phyloP scores from a whole-genome alignment of 2,113 vertebrate genomes.

The Caloenas nicobarica region DNA sequence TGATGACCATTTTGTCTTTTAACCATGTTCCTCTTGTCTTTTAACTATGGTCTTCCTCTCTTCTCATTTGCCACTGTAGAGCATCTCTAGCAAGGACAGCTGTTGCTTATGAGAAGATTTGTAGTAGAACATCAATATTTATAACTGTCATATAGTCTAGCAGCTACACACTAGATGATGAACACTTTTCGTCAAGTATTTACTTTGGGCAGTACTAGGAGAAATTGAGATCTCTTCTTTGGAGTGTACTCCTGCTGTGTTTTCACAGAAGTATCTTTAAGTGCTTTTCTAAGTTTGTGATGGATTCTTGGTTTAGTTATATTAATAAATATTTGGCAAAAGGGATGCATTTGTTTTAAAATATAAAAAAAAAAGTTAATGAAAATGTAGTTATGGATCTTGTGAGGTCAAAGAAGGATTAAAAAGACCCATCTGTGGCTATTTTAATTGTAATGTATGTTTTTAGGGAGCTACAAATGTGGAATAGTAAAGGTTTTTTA shows the following conservation, averaged over 20 bases:
- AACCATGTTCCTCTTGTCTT: not conserved
- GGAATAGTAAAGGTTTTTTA: not conserved
- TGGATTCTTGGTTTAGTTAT: conserved; percentile 1
- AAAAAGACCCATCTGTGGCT: not conserved
- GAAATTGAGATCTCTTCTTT: not conserved
- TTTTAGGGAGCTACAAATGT: not conserved
- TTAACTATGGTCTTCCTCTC: not conserved
- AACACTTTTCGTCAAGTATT: not conserved
- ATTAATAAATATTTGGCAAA: conserved; percentile 16
- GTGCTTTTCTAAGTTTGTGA: conserved; percentile 28
- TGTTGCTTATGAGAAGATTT: not conserved
- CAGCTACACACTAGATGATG: not conserved
- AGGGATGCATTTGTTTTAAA: not conserved
- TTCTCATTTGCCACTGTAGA: not conserved
- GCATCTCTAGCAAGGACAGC: not conserved
- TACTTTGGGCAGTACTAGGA: not conserved
- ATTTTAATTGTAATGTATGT: not conserved
- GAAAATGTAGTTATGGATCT: not conserved
- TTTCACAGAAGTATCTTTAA: not conserved
- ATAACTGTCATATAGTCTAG: not conserved
- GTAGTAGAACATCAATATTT: not conserved
- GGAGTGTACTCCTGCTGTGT: not conserved
- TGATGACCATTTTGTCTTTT: not conserved
- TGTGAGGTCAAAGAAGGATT: not conserved
- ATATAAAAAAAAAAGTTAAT: not conserved